Evolutionary conservation across 2,888 invertebrate species (phyloP), one percentile per base, ranked within the genome.

Genomic region (Bombylius major): DNA sequence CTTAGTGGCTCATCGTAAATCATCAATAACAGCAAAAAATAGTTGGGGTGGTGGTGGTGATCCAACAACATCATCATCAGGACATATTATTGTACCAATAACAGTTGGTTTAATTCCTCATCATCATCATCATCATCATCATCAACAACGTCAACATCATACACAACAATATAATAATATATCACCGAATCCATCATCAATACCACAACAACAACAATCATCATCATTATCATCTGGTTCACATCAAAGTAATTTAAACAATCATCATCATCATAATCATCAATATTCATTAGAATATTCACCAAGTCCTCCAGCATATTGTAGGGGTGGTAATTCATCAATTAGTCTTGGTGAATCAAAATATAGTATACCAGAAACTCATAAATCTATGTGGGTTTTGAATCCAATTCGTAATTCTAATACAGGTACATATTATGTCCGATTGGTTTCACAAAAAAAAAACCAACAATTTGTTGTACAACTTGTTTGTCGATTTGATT

Each of bases 321-420:
- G 3, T 23, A 23, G 23, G 23, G 55, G 54, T 33, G 53, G 42
- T 48, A 56, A 53, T 7, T 39, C 51, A 23, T 56, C 56, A 50
- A 60, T 58, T 51, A 58, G 57, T 58, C 58, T 57, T 8, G 48
- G 54, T 11, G 56, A 58, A 32, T 59, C 60, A 9, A 59, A 58
- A 53, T 57, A 56, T 47, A 60, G 55, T 57, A 61, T 63, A 50
- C 63, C 62, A 7, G 62, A 62, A 46, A 62, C 63, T 4, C 62
- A 62, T 58, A 62, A 62, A 58, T 63, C 63, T n/a, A 62, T 63
- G 63, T 63, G 63, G 63, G 62, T 61, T 11, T 51, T 62, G 9
- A 62, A 62, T 56, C 60, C 62, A 23, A 47, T 63, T 67, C 83
- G 83, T 67, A 82, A 83, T 34, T 83, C 83, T 44, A 84, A 83